Evolutionary conservation across 1,140 invertebrate species (phyloP), one percentile per base, ranked within the genome.

Genomic region (Leptinotarsa lineolata): DNA sequence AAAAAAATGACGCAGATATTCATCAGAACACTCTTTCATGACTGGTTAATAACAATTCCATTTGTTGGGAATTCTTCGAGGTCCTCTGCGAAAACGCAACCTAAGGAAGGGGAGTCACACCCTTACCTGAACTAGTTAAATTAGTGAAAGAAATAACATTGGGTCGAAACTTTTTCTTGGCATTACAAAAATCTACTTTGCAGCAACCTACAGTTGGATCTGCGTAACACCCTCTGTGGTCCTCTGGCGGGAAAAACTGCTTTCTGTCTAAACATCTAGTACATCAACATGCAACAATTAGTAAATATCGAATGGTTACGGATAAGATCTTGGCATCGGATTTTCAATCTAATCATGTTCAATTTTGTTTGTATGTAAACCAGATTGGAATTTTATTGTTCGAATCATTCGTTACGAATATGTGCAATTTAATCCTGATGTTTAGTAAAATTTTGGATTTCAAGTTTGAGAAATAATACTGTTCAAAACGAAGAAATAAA

Each of bases 241-340:
- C 85, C 85, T 92, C 92, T 77, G 91, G 91, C 79, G 92, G 92
- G 82, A 93, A 91, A 87, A 90, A 90, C 76, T 89, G 83, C 77
- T 85, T 85, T 87, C 87, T 87, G 81, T 90, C 82, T 80, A 93
- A 85, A 85, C 93, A 94, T 84, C 92, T 93, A 18, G 48, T 54
- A 54, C n/a, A 54, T 88, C 63, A 66, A 16, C 20, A 69, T 69
- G 46, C 45, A 54, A 16, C n/a, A 54, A 18, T 54, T 18, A 54
- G 48, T 54, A 54, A 8, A 54, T 16, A 18, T 58, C 67, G 16
- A 22, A 44, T 60, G 45, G 24, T 21, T 39, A 20, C 20, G 48
- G 6, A 54, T 39, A 11, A 39, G 30, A 39, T 39, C 11, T 39
- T 8, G 30, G 30, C 30, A 39, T 3, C 30, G 30, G 30, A 39